Base-by-base conservation (phyloP, 2,888 invertebrate species). In the Brassicogethes aeneus region DNA sequence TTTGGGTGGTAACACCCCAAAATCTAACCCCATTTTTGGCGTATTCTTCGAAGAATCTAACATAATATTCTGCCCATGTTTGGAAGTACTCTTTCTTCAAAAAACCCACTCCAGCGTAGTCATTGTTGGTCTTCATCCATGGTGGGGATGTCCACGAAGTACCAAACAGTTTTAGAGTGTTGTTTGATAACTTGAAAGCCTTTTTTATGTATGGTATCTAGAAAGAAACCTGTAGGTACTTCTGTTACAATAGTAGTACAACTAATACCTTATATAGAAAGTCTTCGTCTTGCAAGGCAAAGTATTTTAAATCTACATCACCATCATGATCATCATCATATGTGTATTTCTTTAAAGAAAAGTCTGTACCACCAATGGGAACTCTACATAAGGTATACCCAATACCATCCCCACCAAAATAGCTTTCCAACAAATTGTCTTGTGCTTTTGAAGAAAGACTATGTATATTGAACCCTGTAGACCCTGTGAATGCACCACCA, bases 321-420 rank as follows among this genome's bases (percentile, higher is more conserved):
- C 12, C 34, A 55, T 83, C 82, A 59, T 87, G 71, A 37, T 55
- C 55, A 56, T 85, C 83, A 61, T 89, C 89, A n/a, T n/a, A n/a
- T 0, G 89, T 82, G 71, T 93, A 93, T 0, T 78, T 72, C 37
- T 73, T 76, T 0, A 79, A 76, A 0, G 92, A 93, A 64, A 92
- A 93, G 66, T 94, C 94, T 37, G 79, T 77, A 5, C 91, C 89
- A 1, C 79, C 92, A 44, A 93, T 86, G 0, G 92, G 85, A 10
- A 90, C 76, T 30, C 93, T 74, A 30, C 84, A 81, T 52, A 92
- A 60, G 52, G 78, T 84, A 65, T 89, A 93, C 16, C 43, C 46
- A 12, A 41, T 17, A 3, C 46, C 46, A n/a, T 46, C 10, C 2
- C 41, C 34, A 3, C 42, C 40, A 16, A 46, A 46, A 23, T 23